These are phyloP conservation scores for Hyposoter didymator DNA, from an alignment of 2,888 invertebrate species.

Conservation along the genomic window DNA sequence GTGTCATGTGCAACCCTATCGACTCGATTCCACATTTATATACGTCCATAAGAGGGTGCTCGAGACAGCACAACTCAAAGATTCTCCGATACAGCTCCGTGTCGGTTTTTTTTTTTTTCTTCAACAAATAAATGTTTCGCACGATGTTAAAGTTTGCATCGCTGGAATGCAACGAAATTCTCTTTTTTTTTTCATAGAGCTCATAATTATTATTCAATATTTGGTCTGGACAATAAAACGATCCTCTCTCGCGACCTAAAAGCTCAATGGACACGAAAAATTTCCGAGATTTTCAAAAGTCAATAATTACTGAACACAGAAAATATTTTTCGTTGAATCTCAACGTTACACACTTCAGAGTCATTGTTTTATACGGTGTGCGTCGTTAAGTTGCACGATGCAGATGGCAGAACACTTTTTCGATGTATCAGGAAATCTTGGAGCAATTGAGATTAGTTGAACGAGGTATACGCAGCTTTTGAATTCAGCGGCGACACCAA, in stretches of 20 bases:
- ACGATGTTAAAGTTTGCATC: too few relatives aligned
- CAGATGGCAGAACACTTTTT: background rate
- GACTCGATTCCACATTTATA: slow-evolving; percentile 50
- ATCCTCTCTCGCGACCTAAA: too few relatives aligned
- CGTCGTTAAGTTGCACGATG: background rate
- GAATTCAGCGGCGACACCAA: background rate
- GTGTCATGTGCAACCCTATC: slow-evolving; percentile 72
- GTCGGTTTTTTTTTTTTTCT: background rate
- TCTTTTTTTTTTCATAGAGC: too few relatives aligned
- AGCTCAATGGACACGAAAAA: too few relatives aligned
- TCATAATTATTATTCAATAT: too few relatives aligned
- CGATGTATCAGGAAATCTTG: background rate
- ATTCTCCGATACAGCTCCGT: background rate
- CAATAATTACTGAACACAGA: too few relatives aligned
- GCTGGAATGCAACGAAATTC: too few relatives aligned
- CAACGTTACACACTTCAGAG: too few relatives aligned
- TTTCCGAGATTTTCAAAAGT: too few relatives aligned
- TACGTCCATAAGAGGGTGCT: background rate
- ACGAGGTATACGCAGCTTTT: background rate
- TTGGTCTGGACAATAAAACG: too few relatives aligned
- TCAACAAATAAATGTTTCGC: background rate
- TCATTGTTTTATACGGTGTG: too few relatives aligned
- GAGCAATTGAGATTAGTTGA: background rate
- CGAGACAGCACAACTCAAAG: background rate
- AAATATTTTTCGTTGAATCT: too few relatives aligned